phyloP scores from a whole-genome alignment of 2,888 invertebrate genomes.

The Epinotia bilunana region DNA sequence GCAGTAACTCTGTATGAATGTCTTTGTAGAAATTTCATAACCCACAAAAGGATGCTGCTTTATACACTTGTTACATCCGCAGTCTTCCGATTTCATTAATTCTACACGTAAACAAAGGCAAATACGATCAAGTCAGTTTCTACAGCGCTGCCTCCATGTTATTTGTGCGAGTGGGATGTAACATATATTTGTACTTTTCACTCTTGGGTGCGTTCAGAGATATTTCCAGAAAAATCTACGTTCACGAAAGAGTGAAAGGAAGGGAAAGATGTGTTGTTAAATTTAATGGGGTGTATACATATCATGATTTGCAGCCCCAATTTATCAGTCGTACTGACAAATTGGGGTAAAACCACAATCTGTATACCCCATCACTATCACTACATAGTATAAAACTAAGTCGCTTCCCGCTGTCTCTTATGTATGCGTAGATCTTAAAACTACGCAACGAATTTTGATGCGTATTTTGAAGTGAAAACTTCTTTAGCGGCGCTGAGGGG shows the following conservation, averaged over 20 bases:
- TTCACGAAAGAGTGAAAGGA: slow-evolving; percentile 14
- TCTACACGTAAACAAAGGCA: slow-evolving; percentile 84
- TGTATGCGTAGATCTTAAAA: too few relatives aligned
- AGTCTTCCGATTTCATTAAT: slow-evolving; percentile 53
- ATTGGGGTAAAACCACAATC: too few relatives aligned
- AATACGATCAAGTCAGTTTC: slow-evolving; percentile 67
- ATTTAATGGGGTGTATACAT: too few relatives aligned
- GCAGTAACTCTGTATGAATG: slow-evolving; percentile 55
- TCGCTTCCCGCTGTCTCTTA: too few relatives aligned
- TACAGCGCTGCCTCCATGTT: slow-evolving; percentile 77
- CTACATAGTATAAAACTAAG: too few relatives aligned
- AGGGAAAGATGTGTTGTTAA: neutral
- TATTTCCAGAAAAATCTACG: slow-evolving; percentile 34
- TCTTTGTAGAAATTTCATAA: slow-evolving; percentile 70
- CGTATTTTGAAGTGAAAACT: too few relatives aligned
- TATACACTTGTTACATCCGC: slow-evolving; percentile 39
- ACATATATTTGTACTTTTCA: slow-evolving; percentile 7
- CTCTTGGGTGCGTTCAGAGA: slow-evolving; percentile 33
- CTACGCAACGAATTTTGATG: too few relatives aligned
- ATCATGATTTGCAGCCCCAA: too few relatives aligned
- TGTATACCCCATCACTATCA: too few relatives aligned
- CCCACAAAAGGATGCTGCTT: slow-evolving; percentile 54
- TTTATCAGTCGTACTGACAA: too few relatives aligned
- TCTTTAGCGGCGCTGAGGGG: too few relatives aligned
- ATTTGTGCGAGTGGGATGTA: slow-evolving; percentile 57